Conservation (phyloP, 2,113 vertebrate genomes). For the Aegotheles bennettii region DNA sequence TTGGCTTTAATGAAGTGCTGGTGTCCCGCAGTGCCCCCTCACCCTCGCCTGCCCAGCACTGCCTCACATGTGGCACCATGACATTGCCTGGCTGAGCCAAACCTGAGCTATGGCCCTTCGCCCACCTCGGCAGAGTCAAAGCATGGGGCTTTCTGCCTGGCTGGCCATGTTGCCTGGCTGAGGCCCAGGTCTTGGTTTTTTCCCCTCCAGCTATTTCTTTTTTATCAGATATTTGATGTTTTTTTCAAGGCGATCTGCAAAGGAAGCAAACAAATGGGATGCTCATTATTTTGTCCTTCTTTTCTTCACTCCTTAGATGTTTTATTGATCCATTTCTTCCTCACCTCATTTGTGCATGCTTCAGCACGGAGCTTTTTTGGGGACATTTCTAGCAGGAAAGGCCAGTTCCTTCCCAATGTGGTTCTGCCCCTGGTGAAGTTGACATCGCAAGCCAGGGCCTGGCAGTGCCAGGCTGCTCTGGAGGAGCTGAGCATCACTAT, state of each 20-base stretch:
- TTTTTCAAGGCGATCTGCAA: neutral
- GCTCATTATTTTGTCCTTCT: neutral
- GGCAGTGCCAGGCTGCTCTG: fast-evolving
- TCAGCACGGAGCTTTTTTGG: neutral
- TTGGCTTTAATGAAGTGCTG: neutral
- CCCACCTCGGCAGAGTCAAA: neutral
- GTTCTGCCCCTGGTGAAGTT: neutral
- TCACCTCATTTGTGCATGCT: neutral
- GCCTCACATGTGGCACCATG: neutral
- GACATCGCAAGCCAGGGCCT: fast-evolving
- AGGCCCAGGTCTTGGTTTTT: neutral
- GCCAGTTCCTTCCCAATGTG: neutral
- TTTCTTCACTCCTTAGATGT: neutral
- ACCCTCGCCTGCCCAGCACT: neutral
- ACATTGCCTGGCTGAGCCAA: no score
- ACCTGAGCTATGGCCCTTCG: fast-evolving
- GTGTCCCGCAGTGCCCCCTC: neutral
- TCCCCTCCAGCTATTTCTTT: neutral
- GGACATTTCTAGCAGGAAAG: neutral
- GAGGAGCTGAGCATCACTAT: neutral
- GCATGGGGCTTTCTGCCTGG: neutral
- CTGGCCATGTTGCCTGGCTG: neutral
- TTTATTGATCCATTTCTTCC: neutral
- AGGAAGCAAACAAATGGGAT: neutral
- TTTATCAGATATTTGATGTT: neutral